phyloP scores from a whole-genome alignment of 1,140 invertebrate genomes.

The Diachasmimorpha longicaudata region DNA sequence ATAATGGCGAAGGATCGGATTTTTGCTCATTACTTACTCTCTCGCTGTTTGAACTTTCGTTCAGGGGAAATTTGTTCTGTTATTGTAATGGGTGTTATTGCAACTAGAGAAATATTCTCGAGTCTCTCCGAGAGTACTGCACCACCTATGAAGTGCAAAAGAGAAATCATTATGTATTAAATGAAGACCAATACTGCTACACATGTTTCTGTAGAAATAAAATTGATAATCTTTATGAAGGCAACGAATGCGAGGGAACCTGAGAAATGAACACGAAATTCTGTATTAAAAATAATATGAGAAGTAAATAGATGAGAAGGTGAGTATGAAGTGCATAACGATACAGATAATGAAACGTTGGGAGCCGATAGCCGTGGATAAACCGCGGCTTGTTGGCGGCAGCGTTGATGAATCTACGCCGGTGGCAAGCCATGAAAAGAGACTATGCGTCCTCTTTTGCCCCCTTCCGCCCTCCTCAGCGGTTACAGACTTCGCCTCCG shows the following conservation, averaged over 20 bases:
- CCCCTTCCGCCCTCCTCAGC: neutral
- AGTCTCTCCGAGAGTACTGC: no score
- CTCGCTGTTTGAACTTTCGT: neutral
- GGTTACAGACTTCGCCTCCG: neutral
- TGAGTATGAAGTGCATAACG: neutral
- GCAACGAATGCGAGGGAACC: neutral
- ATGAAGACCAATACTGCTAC: no score
- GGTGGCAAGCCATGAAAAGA: constrained; percentile 17
- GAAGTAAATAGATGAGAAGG: constrained; percentile 6
- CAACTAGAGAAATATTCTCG: no score
- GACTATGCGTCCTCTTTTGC: neutral
- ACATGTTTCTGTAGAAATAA: no score
- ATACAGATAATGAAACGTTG: constrained; percentile 28
- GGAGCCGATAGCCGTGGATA: constrained; percentile 24
- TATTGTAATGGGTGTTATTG: no score
- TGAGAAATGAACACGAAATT: neutral
- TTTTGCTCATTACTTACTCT: neutral
- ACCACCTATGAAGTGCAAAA: no score
- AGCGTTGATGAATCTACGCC: constrained; percentile 25
- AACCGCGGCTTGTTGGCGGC: constrained; percentile 18
- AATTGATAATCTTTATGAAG: no score
- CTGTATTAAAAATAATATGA: neutral
- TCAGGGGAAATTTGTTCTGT: no score
- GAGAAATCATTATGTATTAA: no score
- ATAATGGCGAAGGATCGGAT: neutral